phyloP scores from a whole-genome alignment of 2,113 vertebrate genomes.

The Pituophis catenifer region DNA sequence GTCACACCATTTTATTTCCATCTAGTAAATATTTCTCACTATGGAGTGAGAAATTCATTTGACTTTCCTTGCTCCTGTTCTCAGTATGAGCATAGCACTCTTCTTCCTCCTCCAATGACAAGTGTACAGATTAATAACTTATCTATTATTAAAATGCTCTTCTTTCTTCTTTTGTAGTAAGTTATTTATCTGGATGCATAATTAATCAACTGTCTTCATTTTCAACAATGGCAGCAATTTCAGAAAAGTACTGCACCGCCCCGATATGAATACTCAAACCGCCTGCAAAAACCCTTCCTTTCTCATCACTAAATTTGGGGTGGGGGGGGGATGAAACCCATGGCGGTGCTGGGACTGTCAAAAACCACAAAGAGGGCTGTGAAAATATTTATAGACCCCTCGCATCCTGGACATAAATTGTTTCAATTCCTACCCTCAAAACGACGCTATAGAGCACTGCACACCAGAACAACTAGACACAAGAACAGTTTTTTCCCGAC shows the following conservation, averaged over 20 bases:
- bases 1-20: neutral
- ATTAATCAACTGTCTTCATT: slow-evolving; percentile 74
- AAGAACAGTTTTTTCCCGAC: no score
- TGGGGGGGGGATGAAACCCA: neutral
- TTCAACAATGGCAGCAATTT: slow-evolving; percentile 66
- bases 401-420: no score
- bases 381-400: no score
- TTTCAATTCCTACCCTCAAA: no score
- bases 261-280: slow-evolving; percentile 56
- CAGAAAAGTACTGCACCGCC: slow-evolving; percentile 59
- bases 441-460: no score
- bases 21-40: neutral
- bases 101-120: slow-evolving; percentile 59
- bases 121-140: slow-evolving; percentile 69
- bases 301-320: slow-evolving; percentile 31
- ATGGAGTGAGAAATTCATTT: neutral
- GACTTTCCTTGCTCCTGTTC: neutral
- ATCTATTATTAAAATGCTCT: slow-evolving; percentile 72
- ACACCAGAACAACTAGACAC: no score
- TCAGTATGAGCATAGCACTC: slow-evolving; percentile 25
- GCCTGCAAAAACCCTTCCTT: slow-evolving; percentile 54
- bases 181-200: slow-evolving; percentile 72
- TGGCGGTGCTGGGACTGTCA: neutral
- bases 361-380: no score
- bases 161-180: slow-evolving; percentile 64